Evolutionary conservation across 2,888 invertebrate species (phyloP), one percentile per base, ranked within the genome.

Genomic region (Caradrina kadenii): DNA sequence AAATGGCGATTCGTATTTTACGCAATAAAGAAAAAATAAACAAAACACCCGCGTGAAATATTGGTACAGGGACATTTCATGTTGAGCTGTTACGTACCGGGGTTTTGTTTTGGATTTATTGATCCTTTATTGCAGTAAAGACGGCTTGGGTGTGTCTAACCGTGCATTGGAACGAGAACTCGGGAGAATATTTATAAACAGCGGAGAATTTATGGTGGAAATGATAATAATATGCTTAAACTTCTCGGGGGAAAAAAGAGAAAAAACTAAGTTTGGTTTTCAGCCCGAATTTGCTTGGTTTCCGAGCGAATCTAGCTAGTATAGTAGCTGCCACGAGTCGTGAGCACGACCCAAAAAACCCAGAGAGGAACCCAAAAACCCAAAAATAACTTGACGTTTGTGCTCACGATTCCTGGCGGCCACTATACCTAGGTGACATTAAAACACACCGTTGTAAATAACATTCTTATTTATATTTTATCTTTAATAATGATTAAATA

Each of bases 11-110:
- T 69, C 74, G 74, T 78, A 75, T 82, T 83, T 82, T 69, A 76
- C 63, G 69, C 82, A 81, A 80, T 82, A 84, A 81, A 84, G 81
- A 73, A 80, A 76, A 81, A 75, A 83, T 83, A 83, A 83, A 83
- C 78, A 76, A 73, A 81, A 26, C 79, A 79, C 76, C 82, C 72
- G 81, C 70, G 62, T 82, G 77, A 81, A 79, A 77, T 85, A 83
- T 83, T 71, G 79, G 78, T 70, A 72, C 70, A 60, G 72, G 56
- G 73, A 64, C 69, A 68, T 73, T 83, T 76, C 65, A 59, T 67
- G 74, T 72, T 80, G 78, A 83, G 81, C 80, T 73, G 67, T 75
- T 73, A 81, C 69, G 69, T 72, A 76, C 75, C 69, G 66, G 75
- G 81, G 61, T 71, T 80, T 74, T 78, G 73, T 83, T 80, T 81